phyloP scores from a whole-genome alignment of 2,888 invertebrate genomes.

The Chironomus tentans region DNA sequence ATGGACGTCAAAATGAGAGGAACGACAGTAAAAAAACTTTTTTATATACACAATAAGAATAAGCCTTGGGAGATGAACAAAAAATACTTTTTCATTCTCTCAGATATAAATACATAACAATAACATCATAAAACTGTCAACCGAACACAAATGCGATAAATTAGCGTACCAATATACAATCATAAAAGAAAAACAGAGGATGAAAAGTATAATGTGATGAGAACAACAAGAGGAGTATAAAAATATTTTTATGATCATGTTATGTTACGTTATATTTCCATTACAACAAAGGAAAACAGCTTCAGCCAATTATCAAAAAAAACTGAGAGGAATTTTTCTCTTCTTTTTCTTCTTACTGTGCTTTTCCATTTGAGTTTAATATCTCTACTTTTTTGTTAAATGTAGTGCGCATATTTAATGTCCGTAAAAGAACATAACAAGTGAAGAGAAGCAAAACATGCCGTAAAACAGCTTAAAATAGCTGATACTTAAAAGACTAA shows the following conservation, averaged over 20 bases:
- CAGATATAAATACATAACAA: constrained; percentile 12
- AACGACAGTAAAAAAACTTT: too few relatives aligned
- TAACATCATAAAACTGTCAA: constrained; percentile 25
- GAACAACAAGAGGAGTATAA: not conserved
- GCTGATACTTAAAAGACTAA: constrained; percentile 2
- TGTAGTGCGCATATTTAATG: constrained; percentile 4
- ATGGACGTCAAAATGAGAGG: too few relatives aligned
- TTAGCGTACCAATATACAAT: not conserved
- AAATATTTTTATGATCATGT: not conserved
- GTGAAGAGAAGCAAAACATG: not conserved
- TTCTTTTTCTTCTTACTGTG: not conserved
- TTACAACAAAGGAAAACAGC: not conserved
- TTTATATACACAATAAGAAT: too few relatives aligned
- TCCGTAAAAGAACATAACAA: not conserved
- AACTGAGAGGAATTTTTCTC: not conserved
- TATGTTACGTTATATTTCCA: not conserved
- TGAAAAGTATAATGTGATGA: too few relatives aligned
- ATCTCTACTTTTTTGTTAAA: not conserved
- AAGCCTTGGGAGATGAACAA: too few relatives aligned
- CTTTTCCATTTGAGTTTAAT: not conserved
- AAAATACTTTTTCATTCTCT: too few relatives aligned
- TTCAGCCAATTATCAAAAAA: not conserved
- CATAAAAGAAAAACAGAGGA: not conserved
- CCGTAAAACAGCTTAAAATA: not conserved
- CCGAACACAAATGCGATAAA: constrained; percentile 14